Evolutionary conservation across 2,797 vertebrate species (phyloP), one percentile per base, ranked within the genome.

Genomic region (Otolemur crassicaudatus): DNA sequence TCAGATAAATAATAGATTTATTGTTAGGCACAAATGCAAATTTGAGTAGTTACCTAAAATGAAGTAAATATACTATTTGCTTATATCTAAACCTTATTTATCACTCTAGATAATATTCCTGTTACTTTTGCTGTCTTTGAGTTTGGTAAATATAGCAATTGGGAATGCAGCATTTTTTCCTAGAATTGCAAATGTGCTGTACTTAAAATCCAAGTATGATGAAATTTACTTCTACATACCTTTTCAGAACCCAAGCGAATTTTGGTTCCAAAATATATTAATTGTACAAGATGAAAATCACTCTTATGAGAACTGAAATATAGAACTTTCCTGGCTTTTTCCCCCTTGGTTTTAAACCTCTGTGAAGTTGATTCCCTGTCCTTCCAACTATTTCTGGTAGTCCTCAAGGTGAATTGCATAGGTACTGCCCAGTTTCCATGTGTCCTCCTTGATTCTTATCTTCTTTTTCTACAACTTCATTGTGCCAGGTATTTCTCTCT

Each of bases 201-300:
- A 14, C 29, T 95, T 87, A 82, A 95, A 95, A 76, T 83, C 10
- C 40, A 40, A 80, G 29, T 73, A 76, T 37, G 93, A 61, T 89
- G 40, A 94, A 94, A 82, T 90, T 67, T 67, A 65, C 61, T 79
- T 80, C 63, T 56, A 65, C 75, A 22, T 77, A 65, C 25, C 16
- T 85, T 96, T 89, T 65, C 2, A 82, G n/a, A 75, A 77, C 79
- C 29, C 4, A 53, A 86, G 73, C 95, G 40, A 94, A 86, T 53
- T 82, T 95, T 87, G 25, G 34, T 73, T 94, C 60, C 22, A 93
- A 94, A 94, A 75, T 63, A 69, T 34, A 76, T 46, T 67, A 90
- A n/a, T 87, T 77, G 2, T 31, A 77, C 12, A 73, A 11, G 29
- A 61, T 92, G 31, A 73, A 84, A 90, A 65, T 73, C 17, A 77